Percentiles rank a stretch among this genome's conserved stretches.
phyloP scores from a whole-genome alignment of 2,888 invertebrate genomes.

The Cecidostiba fungosa region DNA sequence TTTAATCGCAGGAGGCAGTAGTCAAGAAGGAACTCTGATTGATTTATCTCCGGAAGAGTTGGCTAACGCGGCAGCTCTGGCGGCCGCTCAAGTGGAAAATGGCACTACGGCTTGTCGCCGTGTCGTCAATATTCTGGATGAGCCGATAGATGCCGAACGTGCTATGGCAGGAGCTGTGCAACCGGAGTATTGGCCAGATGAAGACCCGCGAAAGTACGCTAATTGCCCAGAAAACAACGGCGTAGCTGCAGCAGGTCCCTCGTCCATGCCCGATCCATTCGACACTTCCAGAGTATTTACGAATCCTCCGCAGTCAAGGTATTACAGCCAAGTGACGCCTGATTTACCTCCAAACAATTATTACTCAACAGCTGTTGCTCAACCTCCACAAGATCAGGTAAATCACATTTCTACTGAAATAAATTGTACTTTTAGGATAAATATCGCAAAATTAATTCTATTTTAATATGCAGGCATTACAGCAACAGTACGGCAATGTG shows the following conservation, averaged over 20 bases:
- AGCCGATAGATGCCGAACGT: constrained; percentile 74
- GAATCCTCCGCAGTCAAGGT: constrained; percentile 76
- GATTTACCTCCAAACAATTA: constrained; percentile 67
- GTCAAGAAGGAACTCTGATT: constrained; percentile 86
- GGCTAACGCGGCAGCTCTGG: constrained; percentile 70
- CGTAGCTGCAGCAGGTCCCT: constrained; percentile 15
- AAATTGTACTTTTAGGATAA: too few relatives aligned
- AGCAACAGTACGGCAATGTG: constrained; percentile 74
- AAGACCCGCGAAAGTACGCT: constrained; percentile 74
- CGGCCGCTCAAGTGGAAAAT: constrained; percentile 64
- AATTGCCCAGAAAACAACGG: constrained; percentile 73
- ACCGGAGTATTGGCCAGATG: constrained; percentile 72
- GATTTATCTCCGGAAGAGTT: constrained; percentile 86
- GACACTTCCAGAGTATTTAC: constrained; percentile 83
- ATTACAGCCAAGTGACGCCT: constrained; percentile 79
- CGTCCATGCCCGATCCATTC: constrained; percentile 83
- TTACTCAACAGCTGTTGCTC: constrained; percentile 28
- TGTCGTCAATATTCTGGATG: constrained; percentile 78
- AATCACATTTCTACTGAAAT: background rate
- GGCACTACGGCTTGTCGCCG: constrained; percentile 69
- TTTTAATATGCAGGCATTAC: constrained; percentile 50
- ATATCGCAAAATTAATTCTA: background rate
- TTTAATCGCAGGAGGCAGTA: constrained; percentile 72
- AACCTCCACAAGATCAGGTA: constrained; percentile 33
- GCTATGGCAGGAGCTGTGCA: background rate